phyloP scores from a whole-genome alignment of 2,113 vertebrate species.

The Microcebus lehilahytsara region DNA sequence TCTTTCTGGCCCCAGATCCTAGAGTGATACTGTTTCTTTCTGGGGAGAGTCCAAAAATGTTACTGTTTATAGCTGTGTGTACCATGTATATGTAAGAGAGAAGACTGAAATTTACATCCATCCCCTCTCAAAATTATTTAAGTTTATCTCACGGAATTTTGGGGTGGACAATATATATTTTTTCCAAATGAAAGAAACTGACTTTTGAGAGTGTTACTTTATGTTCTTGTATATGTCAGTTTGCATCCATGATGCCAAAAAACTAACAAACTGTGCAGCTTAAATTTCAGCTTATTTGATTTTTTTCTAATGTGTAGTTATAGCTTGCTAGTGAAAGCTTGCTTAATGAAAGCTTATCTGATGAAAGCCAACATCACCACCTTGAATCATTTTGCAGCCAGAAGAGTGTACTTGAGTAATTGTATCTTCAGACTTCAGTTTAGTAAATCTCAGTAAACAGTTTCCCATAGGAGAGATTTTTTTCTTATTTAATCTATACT shows the following conservation, averaged over 20 bases:
- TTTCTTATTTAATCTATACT: not conserved
- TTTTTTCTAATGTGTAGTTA: not conserved
- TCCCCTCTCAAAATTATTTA: not conserved
- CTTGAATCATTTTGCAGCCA: constrained; percentile 30
- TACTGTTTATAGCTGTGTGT: not conserved
- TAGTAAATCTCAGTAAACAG: not conserved
- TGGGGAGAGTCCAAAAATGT: not conserved
- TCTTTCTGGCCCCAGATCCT: not conserved
- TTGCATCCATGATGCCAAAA: not conserved
- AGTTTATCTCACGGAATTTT: not conserved
- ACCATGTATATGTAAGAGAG: not conserved
- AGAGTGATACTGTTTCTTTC: not conserved
- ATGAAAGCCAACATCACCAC: not conserved
- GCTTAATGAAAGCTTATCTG: not conserved
- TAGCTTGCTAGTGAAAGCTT: not conserved
- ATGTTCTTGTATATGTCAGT: not conserved
- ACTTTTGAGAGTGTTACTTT: not conserved
- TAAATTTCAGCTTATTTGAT: not conserved
- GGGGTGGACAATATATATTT: not conserved
- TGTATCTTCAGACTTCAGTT: not conserved
- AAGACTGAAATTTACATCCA: not conserved
- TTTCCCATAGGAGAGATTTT: not conserved
- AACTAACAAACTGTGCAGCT: not conserved
- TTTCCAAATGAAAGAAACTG: not conserved
- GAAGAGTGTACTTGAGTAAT: not conserved